Evolutionary conservation across 2,113 vertebrate species (phyloP), one percentile per base, ranked within the genome.

Genomic region (Phocoena sinus): DNA sequence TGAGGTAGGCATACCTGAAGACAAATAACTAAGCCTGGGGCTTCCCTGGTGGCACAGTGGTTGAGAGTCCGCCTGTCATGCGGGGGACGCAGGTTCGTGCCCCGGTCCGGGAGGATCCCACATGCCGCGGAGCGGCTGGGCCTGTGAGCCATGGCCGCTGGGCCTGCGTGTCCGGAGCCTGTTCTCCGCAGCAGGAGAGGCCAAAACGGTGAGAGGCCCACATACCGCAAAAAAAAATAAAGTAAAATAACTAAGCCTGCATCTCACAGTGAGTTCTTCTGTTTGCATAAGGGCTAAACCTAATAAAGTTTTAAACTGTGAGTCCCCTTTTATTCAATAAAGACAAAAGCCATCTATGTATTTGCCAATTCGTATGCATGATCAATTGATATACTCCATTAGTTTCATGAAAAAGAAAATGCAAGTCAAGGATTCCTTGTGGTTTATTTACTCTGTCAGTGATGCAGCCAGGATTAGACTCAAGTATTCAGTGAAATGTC

Each of bases 341-440:
- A 96, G 71, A 81, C 21, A 89, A 94, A 90, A 73, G 10, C 81
- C 53, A 10, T 53, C 84, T 89, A 67, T 44, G 1, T 56, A 50
- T 63, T 85, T 96, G 76, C 73, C 50, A 73, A 25, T 85, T 91
- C 33, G 11, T 62, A 95, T 25, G 11, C 58, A 84, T 70, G 33
- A 91, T 65, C 25, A 44, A 38, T 65, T 81, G 41, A 71, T 81
- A 38, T 7, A 87, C 33, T 58, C 58, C 9, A 67, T 94, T 92
- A 94, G 26, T 67, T 96, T 85, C 60, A 92, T 92, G 85, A 96
- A 56, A 38, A 85, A 81, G 76, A 84, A 88, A 97, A 65, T 63
- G 28, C 2, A 68, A 96, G 81, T 50, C 67, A 33, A 81, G 73
- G 38, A 70, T 58, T 71, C 70, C 47, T 68, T 53, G 33, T 70